phyloP scores from a whole-genome alignment of 2,797 vertebrate species.

The Anisognathus igniventris region DNA sequence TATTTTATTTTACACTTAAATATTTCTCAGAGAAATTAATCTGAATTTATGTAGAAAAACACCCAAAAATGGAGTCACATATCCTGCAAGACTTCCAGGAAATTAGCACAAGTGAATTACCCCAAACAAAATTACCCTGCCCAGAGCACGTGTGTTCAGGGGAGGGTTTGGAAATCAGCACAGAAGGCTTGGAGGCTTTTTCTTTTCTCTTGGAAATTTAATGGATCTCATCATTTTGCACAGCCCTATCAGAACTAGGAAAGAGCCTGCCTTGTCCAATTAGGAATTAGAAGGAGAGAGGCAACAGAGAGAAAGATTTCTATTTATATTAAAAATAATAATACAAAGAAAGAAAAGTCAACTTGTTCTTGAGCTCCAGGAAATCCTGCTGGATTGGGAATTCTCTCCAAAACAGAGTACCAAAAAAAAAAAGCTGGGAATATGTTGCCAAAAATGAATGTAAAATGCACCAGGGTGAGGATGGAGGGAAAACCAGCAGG shows the following conservation, averaged over 20 bases:
- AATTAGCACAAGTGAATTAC: constrained; percentile 30
- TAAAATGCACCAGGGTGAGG: accelerated
- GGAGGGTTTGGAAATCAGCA: neutral
- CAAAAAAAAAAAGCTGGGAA: neutral
- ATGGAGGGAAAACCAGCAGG: neutral
- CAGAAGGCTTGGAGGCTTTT: neutral
- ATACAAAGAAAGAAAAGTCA: neutral
- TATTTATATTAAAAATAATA: neutral
- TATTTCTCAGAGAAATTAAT: neutral
- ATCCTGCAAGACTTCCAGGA: constrained; percentile 40
- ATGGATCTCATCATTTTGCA: constrained; percentile 29
- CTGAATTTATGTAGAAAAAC: neutral
- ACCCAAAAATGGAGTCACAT: neutral
- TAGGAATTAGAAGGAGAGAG: constrained; percentile 48
- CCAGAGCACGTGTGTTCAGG: neutral
- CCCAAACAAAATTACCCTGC: neutral
- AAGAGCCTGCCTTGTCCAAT: constrained; percentile 47
- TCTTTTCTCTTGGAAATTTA: neutral
- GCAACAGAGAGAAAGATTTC: constrained; percentile 30
- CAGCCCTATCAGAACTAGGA: constrained; percentile 26
- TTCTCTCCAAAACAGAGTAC: neutral
- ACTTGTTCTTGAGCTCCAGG: neutral
- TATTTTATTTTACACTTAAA: neutral
- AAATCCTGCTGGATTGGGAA: neutral
- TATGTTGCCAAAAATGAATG: neutral